These are phyloP conservation scores for Tamias sibiricus DNA, from an alignment of 2,113 vertebrate species.

Conservation along the genomic window DNA sequence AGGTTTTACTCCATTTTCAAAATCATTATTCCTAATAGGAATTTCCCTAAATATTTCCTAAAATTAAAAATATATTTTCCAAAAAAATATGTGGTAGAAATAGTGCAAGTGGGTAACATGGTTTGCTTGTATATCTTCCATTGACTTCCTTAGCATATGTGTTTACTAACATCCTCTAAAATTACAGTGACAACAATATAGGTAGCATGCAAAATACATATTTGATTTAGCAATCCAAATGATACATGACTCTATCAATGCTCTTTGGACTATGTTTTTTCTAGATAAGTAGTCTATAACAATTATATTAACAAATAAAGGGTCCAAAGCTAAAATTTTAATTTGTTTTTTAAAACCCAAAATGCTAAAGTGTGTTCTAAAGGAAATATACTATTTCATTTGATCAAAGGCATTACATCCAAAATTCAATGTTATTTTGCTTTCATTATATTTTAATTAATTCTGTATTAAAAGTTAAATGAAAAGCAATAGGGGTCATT, in stretches of 20 bases:
- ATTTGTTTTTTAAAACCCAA: not conserved
- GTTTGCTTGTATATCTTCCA: not conserved
- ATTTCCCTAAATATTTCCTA: not conserved
- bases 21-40: not conserved
- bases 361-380: not conserved
- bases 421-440: not conserved
- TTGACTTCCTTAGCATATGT: not conserved
- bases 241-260: not conserved
- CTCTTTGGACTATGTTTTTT: not conserved
- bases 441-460: conserved; percentile 8
- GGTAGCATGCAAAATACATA: not conserved
- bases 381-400: not conserved
- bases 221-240: not conserved
- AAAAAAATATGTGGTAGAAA: not conserved
- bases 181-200: not conserved
- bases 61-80: not conserved
- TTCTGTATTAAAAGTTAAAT: not conserved
- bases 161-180: not conserved
- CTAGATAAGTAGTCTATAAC: not conserved
- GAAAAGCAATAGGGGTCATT: not conserved
- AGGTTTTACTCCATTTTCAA: not conserved
- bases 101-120: not conserved
- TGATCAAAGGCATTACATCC: not conserved
- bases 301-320: not conserved
- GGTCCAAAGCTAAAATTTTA: not conserved